Base-by-base conservation (phyloP, 1,140 invertebrate genomes). In the Rhyacophila brunnea region DNA sequence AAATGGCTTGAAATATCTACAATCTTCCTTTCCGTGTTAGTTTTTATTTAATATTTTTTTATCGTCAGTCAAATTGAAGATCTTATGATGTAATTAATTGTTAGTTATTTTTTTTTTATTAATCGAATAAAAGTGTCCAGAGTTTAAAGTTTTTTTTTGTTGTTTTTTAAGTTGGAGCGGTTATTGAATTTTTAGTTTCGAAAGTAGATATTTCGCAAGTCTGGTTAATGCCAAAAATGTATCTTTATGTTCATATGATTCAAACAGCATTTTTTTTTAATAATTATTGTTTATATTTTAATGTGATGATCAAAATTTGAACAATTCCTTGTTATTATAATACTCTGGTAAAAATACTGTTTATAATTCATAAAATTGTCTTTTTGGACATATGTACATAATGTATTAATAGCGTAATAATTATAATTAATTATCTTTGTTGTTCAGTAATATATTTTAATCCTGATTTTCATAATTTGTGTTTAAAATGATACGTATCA, bases 401-500 rank as follows among this genome's bases (percentile, higher is more conserved):
- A 58, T 58, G 55, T 65, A 61, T 58, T 50, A 52, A 65, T 65
- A 60, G 55, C 52, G 9, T 28, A 28, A 28, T 28, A 28, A 28
- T 28, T 28, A 28, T 28, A n/a, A n/a, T n/a, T n/a, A 56, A 36
- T 60, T 57, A 56, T 58, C 32, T 65, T 65, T 45, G 49, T 65
- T 58, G 58, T 61, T 61, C 54, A 49, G 43, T 61, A 58, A 61
- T 61, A 64, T 61, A 55, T 61, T 65, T 60, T 65, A 65, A 48
- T 53, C 50, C 44, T 65, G 58, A 58, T 65, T 65, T 65, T 60
- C 32, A 65, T 65, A 65, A 50, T 57, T 52, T 49, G 55, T 58
- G 58, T 65, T 59, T 58, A 50, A 64, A 60, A 60, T 60, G 58
- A 64, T 60, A 64, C 62, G 62, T 64, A 64, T 64, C 62, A 64